Percentiles rank a stretch among this genome's conserved stretches.
Evolutionary conservation across 2,888 invertebrate genomes (phyloP).

Genomic region (Volucella zonaria): DNA sequence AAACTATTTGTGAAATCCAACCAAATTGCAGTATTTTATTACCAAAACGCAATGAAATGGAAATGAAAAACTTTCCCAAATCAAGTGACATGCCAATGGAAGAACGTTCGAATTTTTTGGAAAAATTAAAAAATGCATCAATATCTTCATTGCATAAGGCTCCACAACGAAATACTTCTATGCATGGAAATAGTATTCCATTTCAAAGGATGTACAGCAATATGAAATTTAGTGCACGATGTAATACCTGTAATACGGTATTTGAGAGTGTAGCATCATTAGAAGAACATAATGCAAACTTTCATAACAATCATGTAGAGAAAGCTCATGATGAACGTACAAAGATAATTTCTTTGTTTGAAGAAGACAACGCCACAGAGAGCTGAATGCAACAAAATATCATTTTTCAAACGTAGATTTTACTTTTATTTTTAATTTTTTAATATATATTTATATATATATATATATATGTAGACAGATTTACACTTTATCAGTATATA

Average conservation of each 20-base stretch:
- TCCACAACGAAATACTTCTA: background rate
- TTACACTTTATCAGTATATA: too few relatives aligned
- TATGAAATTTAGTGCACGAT: conserved; percentile 79
- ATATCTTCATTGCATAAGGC: conserved; percentile 16
- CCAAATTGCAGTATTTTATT: background rate
- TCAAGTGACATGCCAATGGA: conserved; percentile 1
- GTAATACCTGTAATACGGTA: conserved; percentile 79
- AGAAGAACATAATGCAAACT: conserved; percentile 79
- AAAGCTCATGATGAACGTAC: conserved; percentile 77
- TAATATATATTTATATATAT: background rate
- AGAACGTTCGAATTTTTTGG: conserved; percentile 51
- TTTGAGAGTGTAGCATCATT: conserved; percentile 79
- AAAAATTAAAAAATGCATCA: conserved; percentile 56
- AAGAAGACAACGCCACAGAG: conserved; percentile 75
- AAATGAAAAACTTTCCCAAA: background rate
- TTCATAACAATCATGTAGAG: conserved; percentile 77
- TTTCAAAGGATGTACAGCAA: conserved; percentile 38
- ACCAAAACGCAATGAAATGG: background rate
- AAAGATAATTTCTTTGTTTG: conserved; percentile 81
- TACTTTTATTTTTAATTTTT: background rate
- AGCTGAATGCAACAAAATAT: background rate
- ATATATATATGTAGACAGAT: background rate
- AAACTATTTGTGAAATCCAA: background rate
- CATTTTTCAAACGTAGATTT: conserved; percentile 6
- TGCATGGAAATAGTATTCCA: conserved; percentile 8